phyloP scores from a whole-genome alignment of 2,113 vertebrate genomes.

The Strix aluco region DNA sequence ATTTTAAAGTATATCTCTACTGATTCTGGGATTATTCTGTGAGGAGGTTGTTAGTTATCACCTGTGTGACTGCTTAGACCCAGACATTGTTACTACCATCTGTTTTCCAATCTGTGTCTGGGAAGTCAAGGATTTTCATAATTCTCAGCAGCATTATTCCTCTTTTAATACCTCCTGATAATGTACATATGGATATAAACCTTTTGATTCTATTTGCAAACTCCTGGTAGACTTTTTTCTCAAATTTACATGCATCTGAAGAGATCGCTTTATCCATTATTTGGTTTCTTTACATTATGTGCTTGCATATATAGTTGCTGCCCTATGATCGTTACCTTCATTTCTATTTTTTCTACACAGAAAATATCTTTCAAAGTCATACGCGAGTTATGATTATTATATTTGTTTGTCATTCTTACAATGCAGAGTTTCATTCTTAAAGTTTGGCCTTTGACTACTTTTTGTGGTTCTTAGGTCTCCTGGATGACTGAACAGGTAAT shows the following conservation, averaged over 20 bases:
- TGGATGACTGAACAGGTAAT: not conserved
- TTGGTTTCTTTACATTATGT: not conserved
- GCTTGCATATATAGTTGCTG: not conserved
- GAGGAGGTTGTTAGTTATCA: not conserved
- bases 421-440: not conserved
- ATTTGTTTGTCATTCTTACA: not conserved
- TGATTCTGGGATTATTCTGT: not conserved
- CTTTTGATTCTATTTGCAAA: not conserved
- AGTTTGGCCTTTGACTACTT: not conserved
- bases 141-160: not conserved
- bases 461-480: not conserved
- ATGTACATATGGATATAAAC: not conserved
- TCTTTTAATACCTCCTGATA: not conserved
- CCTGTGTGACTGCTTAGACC: not conserved
- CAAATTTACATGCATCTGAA: not conserved
- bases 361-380: not conserved
- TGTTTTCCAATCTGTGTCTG: not conserved
- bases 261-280: not conserved
- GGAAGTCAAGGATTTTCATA: not conserved
- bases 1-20: not conserved
- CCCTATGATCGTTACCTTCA: not conserved
- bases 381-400: not conserved
- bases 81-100: not conserved
- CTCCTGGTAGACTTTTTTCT: not conserved
- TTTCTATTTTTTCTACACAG: not conserved